These are phyloP conservation scores for Linurgus olivaceus DNA, from an alignment of 2,797 vertebrate genomes.

Conservation along the genomic window DNA sequence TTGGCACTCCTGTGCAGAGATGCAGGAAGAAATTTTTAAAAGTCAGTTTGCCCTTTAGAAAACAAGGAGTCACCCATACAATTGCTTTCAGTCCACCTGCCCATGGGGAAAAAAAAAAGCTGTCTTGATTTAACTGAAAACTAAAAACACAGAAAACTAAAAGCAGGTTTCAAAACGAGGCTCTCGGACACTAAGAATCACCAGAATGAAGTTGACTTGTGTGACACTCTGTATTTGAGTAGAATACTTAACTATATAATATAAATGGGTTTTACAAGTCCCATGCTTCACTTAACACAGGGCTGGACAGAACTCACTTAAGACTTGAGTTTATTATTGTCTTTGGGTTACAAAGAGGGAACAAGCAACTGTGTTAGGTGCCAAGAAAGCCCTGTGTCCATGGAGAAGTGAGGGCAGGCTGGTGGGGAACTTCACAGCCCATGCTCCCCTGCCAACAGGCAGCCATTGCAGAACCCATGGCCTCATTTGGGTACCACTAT, in stretches of 20 bases:
- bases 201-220: neutral
- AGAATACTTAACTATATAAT: neutral
- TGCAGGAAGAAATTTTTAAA: neutral
- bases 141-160: neutral
- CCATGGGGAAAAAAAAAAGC: neutral
- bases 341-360: neutral
- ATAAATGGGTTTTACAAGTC: neutral
- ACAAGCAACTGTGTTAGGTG: neutral
- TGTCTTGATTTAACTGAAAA: neutral
- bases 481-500: neutral
- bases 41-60: neutral
- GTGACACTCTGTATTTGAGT: neutral
- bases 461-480: neutral
- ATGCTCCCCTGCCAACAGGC: neutral
- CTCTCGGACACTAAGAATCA: neutral
- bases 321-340: neutral
- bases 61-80: neutral
- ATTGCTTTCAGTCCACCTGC: neutral
- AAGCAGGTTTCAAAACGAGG: neutral
- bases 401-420: accelerated
- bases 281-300: neutral
- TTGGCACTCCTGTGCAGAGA: neutral
- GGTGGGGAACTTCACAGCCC: neutral
- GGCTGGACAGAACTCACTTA: neutral
- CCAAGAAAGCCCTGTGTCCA: neutral